These are phyloP conservation scores for Bombus difficillimus DNA, from an alignment of 1,140 invertebrate genomes.

Conservation along the genomic window DNA sequence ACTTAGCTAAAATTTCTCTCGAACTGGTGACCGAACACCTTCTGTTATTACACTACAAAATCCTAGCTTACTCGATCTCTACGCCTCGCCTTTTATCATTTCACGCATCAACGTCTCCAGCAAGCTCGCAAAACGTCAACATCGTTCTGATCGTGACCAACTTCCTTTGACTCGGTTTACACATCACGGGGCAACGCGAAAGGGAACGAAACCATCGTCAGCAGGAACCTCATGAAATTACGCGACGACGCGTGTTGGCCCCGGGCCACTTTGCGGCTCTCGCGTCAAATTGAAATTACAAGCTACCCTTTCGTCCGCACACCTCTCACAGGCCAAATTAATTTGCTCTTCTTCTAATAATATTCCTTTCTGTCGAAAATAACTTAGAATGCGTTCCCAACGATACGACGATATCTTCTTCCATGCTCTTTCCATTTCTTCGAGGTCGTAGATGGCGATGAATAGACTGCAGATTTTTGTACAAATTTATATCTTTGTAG, in stretches of 20 bases:
- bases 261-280: constrained; percentile 58
- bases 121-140: neutral
- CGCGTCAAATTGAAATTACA: constrained; percentile 74
- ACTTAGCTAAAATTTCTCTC: neutral
- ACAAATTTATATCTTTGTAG: too few species aligned
- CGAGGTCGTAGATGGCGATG: neutral
- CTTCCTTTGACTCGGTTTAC: constrained; percentile 64
- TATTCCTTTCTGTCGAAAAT: too few species aligned
- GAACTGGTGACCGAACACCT: neutral
- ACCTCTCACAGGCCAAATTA: neutral
- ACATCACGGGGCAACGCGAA: constrained; percentile 50
- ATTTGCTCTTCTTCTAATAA: neutral
- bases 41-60: neutral
- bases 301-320: constrained; percentile 13
- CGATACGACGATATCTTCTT: neutral
- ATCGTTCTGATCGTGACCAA: constrained; percentile 38
- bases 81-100: neutral
- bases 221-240: constrained; percentile 63
- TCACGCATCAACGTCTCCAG: neutral
- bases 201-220: constrained; percentile 30
- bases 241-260: constrained; percentile 62
- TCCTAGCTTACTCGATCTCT: neutral
- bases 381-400: neutral
- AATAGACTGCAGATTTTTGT: too few species aligned
- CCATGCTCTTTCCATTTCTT: neutral